These are phyloP conservation scores for Mimas tiliae DNA, from an alignment of 2,888 invertebrate genomes.

Conservation along the genomic window DNA sequence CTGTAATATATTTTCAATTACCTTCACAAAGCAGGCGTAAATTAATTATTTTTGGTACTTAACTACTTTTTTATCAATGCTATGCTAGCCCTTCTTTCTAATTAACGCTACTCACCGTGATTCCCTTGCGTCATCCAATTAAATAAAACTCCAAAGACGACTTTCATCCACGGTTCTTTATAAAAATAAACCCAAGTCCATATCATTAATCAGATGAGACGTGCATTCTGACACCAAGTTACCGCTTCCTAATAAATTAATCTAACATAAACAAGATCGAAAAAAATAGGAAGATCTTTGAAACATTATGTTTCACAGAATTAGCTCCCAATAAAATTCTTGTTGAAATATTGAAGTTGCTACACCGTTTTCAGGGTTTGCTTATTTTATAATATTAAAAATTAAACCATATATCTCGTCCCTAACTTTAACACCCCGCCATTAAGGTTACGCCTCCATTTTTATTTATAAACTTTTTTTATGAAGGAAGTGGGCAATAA, in stretches of 20 bases:
- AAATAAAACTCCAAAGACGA: constrained; percentile 48
- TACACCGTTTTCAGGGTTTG: constrained; percentile 36
- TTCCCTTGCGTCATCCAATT: constrained; percentile 66
- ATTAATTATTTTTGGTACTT: neutral
- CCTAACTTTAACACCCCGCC: constrained; percentile 62
- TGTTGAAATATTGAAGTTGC: constrained; percentile 32
- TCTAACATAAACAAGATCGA: constrained; percentile 57
- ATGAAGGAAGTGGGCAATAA: constrained; percentile 74
- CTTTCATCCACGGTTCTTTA: constrained; percentile 45
- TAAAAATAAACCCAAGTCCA: constrained; percentile 54
- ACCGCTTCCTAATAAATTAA: constrained; percentile 65
- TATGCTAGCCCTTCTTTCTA: constrained; percentile 17
- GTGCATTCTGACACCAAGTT: constrained; percentile 53
- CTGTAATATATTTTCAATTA: neutral
- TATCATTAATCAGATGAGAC: constrained; percentile 68
- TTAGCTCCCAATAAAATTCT: constrained; percentile 27
- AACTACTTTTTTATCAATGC: constrained; percentile 20
- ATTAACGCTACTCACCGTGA: constrained; percentile 34
- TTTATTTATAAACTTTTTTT: constrained; percentile 62
- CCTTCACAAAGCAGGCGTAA: neutral
- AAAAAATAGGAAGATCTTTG: constrained; percentile 41
- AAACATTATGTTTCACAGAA: constrained; percentile 30
- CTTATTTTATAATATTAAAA: constrained; percentile 45
- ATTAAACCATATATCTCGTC: constrained; percentile 48
- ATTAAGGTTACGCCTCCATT: constrained; percentile 56